A percentile compares a stretch with the other conserved stretches of the same genome.
phyloP scores from a whole-genome alignment of 2,888 invertebrate species.

The Drosophila neonasuta region DNA sequence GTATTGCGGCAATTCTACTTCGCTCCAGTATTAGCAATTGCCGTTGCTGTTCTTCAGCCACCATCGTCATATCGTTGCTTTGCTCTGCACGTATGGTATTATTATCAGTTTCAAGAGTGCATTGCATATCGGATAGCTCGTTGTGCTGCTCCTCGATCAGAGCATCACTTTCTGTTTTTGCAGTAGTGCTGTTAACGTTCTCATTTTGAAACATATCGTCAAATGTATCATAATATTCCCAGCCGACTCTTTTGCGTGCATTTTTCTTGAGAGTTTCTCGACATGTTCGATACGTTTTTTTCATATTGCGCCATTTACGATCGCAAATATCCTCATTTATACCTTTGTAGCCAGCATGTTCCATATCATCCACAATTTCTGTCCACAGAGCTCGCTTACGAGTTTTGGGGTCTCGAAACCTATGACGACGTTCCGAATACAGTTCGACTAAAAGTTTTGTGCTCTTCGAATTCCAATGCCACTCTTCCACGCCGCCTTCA shows the following conservation, averaged over 20 bases:
- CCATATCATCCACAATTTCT: slow-evolving; percentile 58
- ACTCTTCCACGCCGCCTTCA: slow-evolving; percentile 43
- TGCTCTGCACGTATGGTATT: neutral
- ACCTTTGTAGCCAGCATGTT: slow-evolving; percentile 51
- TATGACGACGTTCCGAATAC: slow-evolving; percentile 40
- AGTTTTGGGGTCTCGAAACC: slow-evolving; percentile 53
- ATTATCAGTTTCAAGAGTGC: neutral
- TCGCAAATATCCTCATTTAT: slow-evolving; percentile 57
- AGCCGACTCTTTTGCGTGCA: slow-evolving; percentile 50
- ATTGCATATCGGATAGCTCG: slow-evolving; percentile 18
- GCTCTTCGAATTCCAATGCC: slow-evolving; percentile 56
- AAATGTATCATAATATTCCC: slow-evolving; percentile 58
- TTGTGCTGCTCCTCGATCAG: slow-evolving; percentile 14
- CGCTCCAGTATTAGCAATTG: slow-evolving; percentile 54
- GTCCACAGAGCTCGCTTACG: slow-evolving; percentile 52
- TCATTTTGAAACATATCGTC: slow-evolving; percentile 54
- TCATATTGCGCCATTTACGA: slow-evolving; percentile 64
- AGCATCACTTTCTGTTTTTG: neutral
- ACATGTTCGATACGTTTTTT: slow-evolving; percentile 59
- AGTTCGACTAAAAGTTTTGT: slow-evolving; percentile 58
- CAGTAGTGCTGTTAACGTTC: neutral
- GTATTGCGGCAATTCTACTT: slow-evolving; percentile 51
- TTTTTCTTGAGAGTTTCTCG: slow-evolving; percentile 46
- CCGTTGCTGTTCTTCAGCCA: slow-evolving; percentile 47
- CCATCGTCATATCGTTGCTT: slow-evolving; percentile 10